These are phyloP conservation scores for Pan paniscus DNA, from an alignment of 2,113 vertebrate species.

Conservation along the genomic window DNA sequence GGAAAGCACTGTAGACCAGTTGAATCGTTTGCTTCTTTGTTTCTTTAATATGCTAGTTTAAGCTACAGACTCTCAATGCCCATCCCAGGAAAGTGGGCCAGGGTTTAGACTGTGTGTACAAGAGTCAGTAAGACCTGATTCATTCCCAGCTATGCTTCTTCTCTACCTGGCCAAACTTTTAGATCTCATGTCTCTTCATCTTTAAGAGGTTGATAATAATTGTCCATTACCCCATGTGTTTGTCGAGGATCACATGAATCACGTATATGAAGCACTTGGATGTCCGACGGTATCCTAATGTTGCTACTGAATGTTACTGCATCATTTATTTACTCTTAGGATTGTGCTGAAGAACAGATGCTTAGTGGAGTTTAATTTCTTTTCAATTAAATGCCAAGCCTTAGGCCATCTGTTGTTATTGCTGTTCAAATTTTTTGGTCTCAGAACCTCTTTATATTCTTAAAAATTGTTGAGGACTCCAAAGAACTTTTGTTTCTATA, in stretches of 20 bases:
- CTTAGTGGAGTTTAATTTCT: slow-evolving; percentile 6
- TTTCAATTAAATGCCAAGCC: neutral
- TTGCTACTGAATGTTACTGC: neutral
- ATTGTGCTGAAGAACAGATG: neutral
- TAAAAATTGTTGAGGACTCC: neutral
- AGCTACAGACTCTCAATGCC: neutral
- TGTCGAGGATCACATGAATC: neutral
- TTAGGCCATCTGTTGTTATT: neutral
- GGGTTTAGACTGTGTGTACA: neutral
- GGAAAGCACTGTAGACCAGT: neutral
- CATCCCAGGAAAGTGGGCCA: neutral
- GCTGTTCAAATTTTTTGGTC: neutral
- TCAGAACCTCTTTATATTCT: neutral
- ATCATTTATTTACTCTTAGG: neutral
- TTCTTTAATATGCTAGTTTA: neutral
- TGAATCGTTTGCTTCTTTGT: neutral
- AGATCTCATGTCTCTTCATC: neutral
- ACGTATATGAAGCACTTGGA: neutral
- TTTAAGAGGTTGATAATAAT: neutral
- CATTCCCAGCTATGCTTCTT: neutral
- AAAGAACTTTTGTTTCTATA: neutral
- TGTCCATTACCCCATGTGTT: neutral
- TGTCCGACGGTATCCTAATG: neutral
- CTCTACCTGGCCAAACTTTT: neutral
- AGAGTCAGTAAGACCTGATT: neutral